Evolutionary conservation across 2,888 invertebrate genomes (phyloP).

Genomic region (Nudaria mundana): DNA sequence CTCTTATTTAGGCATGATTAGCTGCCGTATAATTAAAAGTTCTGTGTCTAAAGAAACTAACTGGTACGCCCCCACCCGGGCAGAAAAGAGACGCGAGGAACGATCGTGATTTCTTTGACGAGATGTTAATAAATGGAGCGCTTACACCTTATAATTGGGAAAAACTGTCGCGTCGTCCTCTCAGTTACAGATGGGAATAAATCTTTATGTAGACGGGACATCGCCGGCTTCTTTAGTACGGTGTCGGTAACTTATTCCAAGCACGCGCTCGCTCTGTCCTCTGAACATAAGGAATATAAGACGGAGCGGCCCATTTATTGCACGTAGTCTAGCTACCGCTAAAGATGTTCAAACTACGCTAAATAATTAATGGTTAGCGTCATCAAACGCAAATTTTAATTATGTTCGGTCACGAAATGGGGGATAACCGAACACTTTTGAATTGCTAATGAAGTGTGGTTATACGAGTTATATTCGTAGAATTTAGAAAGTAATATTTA

Average conservation of each 20-base stretch:
- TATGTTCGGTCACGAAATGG: too few species aligned
- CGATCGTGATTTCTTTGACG: constrained; percentile 57
- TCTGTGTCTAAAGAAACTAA: constrained; percentile 25
- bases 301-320: constrained; percentile 71
- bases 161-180: constrained; percentile 73
- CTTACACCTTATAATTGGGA: constrained; percentile 78
- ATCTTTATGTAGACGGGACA: constrained; percentile 76
- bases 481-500: too few species aligned
- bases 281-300: constrained; percentile 75
- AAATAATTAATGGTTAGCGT: constrained; percentile 68
- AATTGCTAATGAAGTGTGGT: constrained; percentile 17
- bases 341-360: constrained; percentile 67
- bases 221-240: constrained; percentile 45
- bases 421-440: too few species aligned
- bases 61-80: too few species aligned
- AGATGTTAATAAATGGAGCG: constrained; percentile 69
- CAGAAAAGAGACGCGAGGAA: constrained; percentile 20
- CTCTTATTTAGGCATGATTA: constrained; percentile 29
- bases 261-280: constrained; percentile 73
- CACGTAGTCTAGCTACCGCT: constrained; percentile 54
- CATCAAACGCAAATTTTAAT: constrained; percentile 66
- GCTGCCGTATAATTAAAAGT: constrained; percentile 41
- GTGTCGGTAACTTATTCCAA: constrained; percentile 61
- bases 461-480: constrained; percentile 19
- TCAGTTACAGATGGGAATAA: constrained; percentile 79